Evolutionary conservation across 2,888 invertebrate genomes (phyloP).

Genomic region (Drosophila gaucha): DNA sequence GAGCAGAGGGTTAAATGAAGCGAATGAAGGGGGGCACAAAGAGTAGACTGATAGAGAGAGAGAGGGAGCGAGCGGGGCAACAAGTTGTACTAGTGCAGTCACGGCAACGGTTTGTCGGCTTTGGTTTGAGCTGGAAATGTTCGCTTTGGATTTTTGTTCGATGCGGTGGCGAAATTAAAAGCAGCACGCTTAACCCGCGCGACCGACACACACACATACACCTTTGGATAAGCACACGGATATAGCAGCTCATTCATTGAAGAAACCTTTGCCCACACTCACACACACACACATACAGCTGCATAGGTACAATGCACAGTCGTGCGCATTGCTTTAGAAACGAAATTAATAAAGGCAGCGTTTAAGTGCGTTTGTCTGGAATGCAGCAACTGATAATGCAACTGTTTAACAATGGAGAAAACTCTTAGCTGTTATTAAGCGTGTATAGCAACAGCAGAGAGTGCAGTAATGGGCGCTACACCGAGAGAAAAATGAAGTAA

Average conservation of each 20-base stretch:
- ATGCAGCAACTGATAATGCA: slow-evolving; percentile 13
- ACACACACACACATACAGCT: slow-evolving; percentile 4
- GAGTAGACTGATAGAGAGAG: background rate
- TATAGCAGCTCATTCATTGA: slow-evolving; percentile 64
- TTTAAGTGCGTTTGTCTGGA: slow-evolving; percentile 14
- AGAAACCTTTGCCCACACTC: slow-evolving; percentile 56
- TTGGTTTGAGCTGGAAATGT: slow-evolving; percentile 57
- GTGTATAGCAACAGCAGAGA: background rate
- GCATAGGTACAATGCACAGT: slow-evolving; percentile 42
- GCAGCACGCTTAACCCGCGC: slow-evolving; percentile 67
- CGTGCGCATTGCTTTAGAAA: slow-evolving; percentile 46
- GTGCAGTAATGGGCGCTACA: background rate
- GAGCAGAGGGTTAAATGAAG: slow-evolving; percentile 26
- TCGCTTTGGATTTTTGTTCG: slow-evolving; percentile 67
- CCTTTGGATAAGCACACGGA: background rate
- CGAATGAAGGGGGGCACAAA: background rate
- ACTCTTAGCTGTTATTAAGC: slow-evolving; percentile 7
- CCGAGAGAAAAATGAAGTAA: background rate
- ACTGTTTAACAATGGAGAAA: slow-evolving; percentile 24
- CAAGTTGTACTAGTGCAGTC: slow-evolving; percentile 56
- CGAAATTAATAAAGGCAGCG: slow-evolving; percentile 31
- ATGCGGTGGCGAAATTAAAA: slow-evolving; percentile 78
- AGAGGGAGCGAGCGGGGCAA: background rate
- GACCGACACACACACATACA: slow-evolving; percentile 34
- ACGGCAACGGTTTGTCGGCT: slow-evolving; percentile 54